These are phyloP conservation scores for Drosophila littoralis DNA, from an alignment of 1,140 invertebrate species.

Conservation along the genomic window DNA sequence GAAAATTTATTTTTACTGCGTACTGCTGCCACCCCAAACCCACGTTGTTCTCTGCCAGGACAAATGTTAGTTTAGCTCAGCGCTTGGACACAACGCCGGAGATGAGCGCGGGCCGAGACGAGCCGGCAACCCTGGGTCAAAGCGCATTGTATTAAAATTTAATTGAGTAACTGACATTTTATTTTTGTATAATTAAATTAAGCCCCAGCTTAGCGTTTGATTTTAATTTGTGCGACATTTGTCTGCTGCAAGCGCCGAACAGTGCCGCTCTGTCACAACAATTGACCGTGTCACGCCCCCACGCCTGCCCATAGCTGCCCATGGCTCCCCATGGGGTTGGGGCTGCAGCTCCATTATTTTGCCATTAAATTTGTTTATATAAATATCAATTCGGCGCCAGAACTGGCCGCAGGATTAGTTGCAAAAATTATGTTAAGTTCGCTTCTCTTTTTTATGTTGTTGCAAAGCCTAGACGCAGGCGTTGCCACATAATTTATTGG, in stretches of 20 bases:
- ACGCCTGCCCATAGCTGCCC: neutral
- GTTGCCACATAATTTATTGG: constrained; percentile 69
- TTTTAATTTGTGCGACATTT: constrained; percentile 84
- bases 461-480: constrained; percentile 56
- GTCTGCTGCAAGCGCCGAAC: constrained; percentile 38
- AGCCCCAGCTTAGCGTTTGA: constrained; percentile 80
- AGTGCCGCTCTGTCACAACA: constrained; percentile 45
- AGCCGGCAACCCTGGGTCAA: constrained; percentile 42
- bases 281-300: constrained; percentile 23
- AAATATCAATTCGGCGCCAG: constrained; percentile 68
- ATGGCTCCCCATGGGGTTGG: neutral
- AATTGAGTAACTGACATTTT: constrained; percentile 84
- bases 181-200: constrained; percentile 84
- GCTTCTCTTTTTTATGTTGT: constrained; percentile 26
- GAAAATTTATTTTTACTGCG: constrained; percentile 83
- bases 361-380: constrained; percentile 79
- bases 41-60: constrained; percentile 8
- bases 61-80: constrained; percentile 75
- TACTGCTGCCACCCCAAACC: constrained; percentile 24
- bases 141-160: constrained; percentile 77
- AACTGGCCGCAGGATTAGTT: constrained; percentile 70
- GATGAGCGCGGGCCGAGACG: neutral
- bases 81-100: constrained; percentile 17
- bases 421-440: constrained; percentile 75
- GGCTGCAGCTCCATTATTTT: constrained; percentile 56